Conservation (phyloP, 2,888 invertebrate species). For the Tridacna crocea region DNA sequence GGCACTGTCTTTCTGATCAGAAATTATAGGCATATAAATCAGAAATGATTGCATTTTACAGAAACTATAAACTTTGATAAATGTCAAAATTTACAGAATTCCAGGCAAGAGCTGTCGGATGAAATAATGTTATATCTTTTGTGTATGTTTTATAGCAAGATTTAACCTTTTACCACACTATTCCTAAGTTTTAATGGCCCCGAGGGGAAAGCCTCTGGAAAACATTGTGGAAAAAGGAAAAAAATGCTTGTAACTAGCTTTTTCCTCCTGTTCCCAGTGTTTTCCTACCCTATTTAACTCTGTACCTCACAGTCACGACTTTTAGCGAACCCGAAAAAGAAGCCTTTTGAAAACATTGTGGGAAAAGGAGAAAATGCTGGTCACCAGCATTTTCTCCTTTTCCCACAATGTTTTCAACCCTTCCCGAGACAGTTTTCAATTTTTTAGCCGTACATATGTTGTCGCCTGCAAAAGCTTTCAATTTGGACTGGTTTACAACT, state of each 20-base stretch:
- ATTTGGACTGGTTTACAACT: too few species aligned
- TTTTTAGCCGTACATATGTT: too few species aligned
- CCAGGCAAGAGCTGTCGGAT: background rate
- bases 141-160: background rate
- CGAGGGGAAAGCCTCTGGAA: background rate
- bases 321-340: too few species aligned
- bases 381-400: too few species aligned
- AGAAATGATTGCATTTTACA: background rate
- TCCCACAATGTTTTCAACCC: too few species aligned
- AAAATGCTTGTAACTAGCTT: background rate
- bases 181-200: background rate
- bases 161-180: background rate
- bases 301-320: too few species aligned
- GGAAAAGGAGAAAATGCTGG: too few species aligned
- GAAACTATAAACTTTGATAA: slow-evolving; percentile 1
- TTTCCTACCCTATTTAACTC: too few species aligned
- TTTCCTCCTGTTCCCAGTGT: too few species aligned
- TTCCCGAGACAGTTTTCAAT: too few species aligned
- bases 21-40: background rate
- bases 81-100: slow-evolving; percentile 4
- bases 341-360: too few species aligned
- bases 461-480: too few species aligned
- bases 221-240: background rate
- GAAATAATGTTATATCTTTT: background rate
- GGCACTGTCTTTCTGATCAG: background rate